These are phyloP conservation scores for Antechinus flavipes DNA, from an alignment of 2,113 vertebrate genomes.

Conservation along the genomic window DNA sequence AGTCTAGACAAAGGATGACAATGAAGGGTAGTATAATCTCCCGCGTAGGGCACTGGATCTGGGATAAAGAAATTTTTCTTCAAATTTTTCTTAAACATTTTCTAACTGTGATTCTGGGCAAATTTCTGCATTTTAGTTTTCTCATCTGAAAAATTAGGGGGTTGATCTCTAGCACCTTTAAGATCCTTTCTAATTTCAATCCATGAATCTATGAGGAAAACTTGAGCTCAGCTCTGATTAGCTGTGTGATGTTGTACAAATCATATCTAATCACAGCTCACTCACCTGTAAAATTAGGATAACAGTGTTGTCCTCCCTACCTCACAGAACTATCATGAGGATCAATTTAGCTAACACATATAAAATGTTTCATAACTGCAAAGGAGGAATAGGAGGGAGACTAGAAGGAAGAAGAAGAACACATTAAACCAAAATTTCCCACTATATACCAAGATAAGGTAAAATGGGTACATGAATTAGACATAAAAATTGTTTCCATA, in stretches of 20 bases:
- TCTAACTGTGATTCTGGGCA: background rate
- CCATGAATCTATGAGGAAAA: background rate
- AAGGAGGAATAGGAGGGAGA: background rate
- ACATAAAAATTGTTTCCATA: background rate
- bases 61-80: background rate
- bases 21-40: background rate
- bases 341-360: background rate
- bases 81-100: background rate
- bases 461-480: background rate
- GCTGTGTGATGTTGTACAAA: background rate
- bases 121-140: background rate
- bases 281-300: background rate
- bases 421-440: background rate
- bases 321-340: background rate
- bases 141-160: background rate
- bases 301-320: background rate
- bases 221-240: background rate
- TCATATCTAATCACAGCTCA: background rate
- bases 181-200: background rate
- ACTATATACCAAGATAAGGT: background rate
- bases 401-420: background rate
- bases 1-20: background rate
- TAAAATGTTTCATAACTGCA: background rate
- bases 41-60: background rate
- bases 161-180: background rate